phyloP scores from a whole-genome alignment of 2,797 vertebrate species.

The Catharus ustulatus region DNA sequence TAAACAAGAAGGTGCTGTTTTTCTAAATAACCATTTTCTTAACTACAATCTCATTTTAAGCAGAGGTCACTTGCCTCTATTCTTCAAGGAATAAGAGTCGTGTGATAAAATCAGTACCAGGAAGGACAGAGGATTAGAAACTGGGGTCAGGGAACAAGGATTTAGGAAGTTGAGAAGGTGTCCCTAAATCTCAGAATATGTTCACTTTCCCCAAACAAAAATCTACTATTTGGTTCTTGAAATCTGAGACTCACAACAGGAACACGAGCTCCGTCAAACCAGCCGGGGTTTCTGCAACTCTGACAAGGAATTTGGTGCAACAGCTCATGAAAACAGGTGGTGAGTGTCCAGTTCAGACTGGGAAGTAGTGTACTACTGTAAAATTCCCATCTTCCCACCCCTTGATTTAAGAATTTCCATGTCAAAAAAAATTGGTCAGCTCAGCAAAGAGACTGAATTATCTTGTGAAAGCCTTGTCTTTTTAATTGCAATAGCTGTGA shows the following conservation, averaged over 20 bases:
- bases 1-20: not conserved
- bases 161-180: constrained; percentile 29
- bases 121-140: constrained; percentile 33
- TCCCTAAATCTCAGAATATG: constrained; percentile 26
- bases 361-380: constrained; percentile 39
- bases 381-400: constrained; percentile 53
- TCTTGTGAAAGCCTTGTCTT: not conserved
- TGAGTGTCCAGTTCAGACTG: constrained; percentile 53
- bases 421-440: constrained; percentile 12
- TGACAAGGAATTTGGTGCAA: constrained; percentile 38
- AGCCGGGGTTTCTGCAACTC: constrained; percentile 35
- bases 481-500: not conserved
- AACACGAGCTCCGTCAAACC: constrained; percentile 29
- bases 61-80: not conserved
- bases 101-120: constrained; percentile 39
- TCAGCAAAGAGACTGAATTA: not conserved
- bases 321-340: constrained; percentile 63
- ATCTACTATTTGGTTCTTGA: constrained; percentile 25
- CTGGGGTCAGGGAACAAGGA: not conserved
- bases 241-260: constrained; percentile 28
- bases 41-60: constrained; percentile 4
- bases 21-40: not conserved
- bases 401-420: constrained; percentile 21
- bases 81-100: constrained; percentile 1
- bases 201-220: constrained; percentile 33